phyloP scores from a whole-genome alignment of 2,888 invertebrate genomes.

The Chaitophorus viminalis region DNA sequence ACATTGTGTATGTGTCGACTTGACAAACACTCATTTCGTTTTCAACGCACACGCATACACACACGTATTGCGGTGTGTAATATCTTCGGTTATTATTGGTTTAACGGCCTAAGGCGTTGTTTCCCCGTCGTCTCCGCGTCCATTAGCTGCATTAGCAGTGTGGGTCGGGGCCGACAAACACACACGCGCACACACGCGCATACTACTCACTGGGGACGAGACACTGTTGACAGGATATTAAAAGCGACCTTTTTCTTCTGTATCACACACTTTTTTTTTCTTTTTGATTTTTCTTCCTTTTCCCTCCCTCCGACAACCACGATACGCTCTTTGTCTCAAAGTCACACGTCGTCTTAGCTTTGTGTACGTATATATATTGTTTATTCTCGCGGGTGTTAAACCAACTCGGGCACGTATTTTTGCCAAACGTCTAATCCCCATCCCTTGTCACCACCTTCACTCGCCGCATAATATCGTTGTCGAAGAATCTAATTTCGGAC shows the following conservation, averaged over 20 bases:
- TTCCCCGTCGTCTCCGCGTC: slow-evolving; percentile 37
- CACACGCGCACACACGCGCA: not conserved
- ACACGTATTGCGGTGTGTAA: slow-evolving; percentile 33
- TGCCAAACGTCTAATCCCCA: slow-evolving; percentile 17
- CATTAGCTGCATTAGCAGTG: slow-evolving; percentile 56
- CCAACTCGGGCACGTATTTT: slow-evolving; percentile 56
- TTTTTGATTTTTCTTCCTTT: slow-evolving; percentile 48
- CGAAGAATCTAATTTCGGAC: slow-evolving; percentile 58
- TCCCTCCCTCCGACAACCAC: not conserved
- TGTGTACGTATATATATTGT: not conserved
- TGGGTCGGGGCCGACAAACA: not conserved
- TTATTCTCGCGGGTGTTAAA: slow-evolving; percentile 61
- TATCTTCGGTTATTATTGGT: slow-evolving; percentile 62
- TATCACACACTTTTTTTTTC: slow-evolving; percentile 1
- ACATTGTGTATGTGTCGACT: slow-evolving; percentile 5
- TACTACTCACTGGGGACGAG: slow-evolving; percentile 49
- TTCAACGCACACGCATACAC: not conserved
- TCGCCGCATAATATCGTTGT: slow-evolving; percentile 45
- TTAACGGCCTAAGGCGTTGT: slow-evolving; percentile 58
- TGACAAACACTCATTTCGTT: slow-evolving; percentile 47
- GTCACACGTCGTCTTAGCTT: slow-evolving; percentile 9
- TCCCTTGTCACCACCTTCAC: not conserved
- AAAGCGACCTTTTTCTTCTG: slow-evolving; percentile 54
- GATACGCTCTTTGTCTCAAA: slow-evolving; percentile 4
- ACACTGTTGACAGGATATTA: slow-evolving; percentile 58